Evolutionary conservation across 2,888 invertebrate genomes (phyloP).

Genomic region (Lasioglossum calceatum): DNA sequence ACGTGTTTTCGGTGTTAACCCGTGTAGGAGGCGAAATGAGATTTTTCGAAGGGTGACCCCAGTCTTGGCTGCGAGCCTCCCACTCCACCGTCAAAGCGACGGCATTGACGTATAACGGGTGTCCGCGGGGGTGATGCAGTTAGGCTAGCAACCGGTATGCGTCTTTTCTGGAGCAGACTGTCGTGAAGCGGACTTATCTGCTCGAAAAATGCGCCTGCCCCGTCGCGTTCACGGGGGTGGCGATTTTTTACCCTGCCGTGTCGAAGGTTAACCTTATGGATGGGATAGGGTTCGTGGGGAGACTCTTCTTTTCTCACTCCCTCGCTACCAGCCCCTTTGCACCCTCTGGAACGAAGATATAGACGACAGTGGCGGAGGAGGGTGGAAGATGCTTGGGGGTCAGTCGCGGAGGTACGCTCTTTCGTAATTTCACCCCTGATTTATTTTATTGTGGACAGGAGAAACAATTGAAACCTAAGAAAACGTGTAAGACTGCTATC

Average conservation of each 20-base stretch:
- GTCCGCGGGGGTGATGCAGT: constrained; percentile 49
- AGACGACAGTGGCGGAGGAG: constrained; percentile 6
- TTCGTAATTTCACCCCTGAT: constrained; percentile 78
- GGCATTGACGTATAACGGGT: constrained; percentile 73
- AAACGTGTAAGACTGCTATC: no score
- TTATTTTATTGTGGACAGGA: constrained; percentile 70
- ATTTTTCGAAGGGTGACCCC: constrained; percentile 74
- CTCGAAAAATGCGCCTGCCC: constrained; percentile 24
- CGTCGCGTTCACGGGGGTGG: constrained; percentile 28
- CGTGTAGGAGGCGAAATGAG: constrained; percentile 80
- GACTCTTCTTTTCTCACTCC: constrained; percentile 22
- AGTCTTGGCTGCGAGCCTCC: constrained; percentile 9
- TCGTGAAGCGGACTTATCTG: constrained; percentile 44
- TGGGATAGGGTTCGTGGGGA: constrained; percentile 55
- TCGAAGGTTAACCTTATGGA: constrained; percentile 66
- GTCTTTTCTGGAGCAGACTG: constrained; percentile 35
- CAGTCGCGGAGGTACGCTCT: constrained; percentile 26
- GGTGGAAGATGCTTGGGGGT: constrained; percentile 14
- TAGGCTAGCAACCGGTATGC: constrained; percentile 33
- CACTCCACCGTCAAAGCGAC: constrained; percentile 2
- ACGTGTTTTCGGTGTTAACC: constrained; percentile 81
- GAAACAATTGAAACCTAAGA: no score
- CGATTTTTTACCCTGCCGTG: constrained; percentile 62
- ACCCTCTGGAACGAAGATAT: not conserved
- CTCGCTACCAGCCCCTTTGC: constrained; percentile 6